Evolutionary conservation across 2,797 vertebrate species (phyloP), one percentile per base, ranked within the genome.

Genomic region (Ciconia nigra): DNA sequence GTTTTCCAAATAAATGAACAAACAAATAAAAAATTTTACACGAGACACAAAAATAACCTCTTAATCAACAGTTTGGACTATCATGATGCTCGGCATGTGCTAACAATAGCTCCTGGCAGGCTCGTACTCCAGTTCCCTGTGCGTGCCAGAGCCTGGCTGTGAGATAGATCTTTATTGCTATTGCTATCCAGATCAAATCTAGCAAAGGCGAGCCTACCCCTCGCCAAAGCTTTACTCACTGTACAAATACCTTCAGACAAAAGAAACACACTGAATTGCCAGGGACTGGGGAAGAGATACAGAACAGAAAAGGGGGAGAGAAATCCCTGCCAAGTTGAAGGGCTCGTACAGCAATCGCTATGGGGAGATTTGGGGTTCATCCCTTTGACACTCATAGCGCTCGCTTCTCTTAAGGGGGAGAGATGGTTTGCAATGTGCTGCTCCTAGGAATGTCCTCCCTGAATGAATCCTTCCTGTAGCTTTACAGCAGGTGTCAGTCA

Each of bases 61-160:
- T 91, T 62, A 26, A 63, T 66, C 29, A 66, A 69, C 8, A 41
- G 14, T 52, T 31, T 74, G 79, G 28, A 18, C 20, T 46, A 42
- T 28, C 5, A 1, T 21, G 28, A 57, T 78, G 44, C n/a, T 86
- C 3, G 2, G 44, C 5, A 1, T 63, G 47, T 59, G 57, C 42
- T 76, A 79, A 72, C 35, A 76, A 51, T 10, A 77, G 37, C 18
- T 94, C 14, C 54, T 62, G 46, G 37, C 16, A 69, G 55, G 29
- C 25, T 80, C 0, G 0, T 33, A 22, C 21, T 52, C 33, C 0
- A 1, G 5, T 13, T 61, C 54, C 24, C 35, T 31, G 18, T 37
- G 17, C 10, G 1, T 55, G 42, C 46, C 59, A 85, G 78, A 89
- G 35, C 42, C 54, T 73, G 44, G 71, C 51, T 37, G 26, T 28